phyloP scores from a whole-genome alignment of 1,140 invertebrate species.

The Camponotus vicinus region DNA sequence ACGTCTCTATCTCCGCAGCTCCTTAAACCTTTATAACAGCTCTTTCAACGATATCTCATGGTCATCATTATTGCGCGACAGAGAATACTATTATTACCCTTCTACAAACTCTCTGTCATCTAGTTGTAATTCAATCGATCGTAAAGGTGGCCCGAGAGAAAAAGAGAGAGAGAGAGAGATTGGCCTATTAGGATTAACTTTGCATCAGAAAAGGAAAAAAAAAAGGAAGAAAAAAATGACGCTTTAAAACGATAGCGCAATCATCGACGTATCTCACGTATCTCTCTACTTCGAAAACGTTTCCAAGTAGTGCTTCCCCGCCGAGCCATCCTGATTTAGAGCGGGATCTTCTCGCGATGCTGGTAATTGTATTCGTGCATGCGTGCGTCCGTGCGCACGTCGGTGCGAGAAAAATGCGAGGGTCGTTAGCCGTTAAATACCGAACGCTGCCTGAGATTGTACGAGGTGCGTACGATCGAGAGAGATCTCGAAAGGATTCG shows the following conservation, averaged over 20 bases:
- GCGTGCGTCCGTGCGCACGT: slow-evolving; percentile 4
- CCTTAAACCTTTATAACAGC: slow-evolving; percentile 39
- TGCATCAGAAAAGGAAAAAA: neutral
- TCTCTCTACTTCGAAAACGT: slow-evolving; percentile 2
- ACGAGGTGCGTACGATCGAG: slow-evolving; percentile 58
- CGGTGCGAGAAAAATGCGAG: slow-evolving; percentile 38
- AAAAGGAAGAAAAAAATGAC: neutral
- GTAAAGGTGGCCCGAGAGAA: neutral
- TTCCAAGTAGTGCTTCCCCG: slow-evolving; percentile 15
- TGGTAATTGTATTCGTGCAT: slow-evolving; percentile 44
- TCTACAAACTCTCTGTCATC: slow-evolving; percentile 19
- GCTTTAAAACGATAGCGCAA: neutral
- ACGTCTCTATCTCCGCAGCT: slow-evolving; percentile 36
- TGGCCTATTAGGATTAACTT: slow-evolving; percentile 1
- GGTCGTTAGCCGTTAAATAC: slow-evolving; percentile 51
- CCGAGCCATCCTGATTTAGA: slow-evolving; percentile 22
- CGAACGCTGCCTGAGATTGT: slow-evolving; percentile 55
- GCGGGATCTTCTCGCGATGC: neutral
- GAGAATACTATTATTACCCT: slow-evolving; percentile 53
- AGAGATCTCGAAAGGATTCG: slow-evolving; percentile 41
- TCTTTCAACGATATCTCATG: slow-evolving; percentile 45
- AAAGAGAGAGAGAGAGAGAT: slow-evolving; percentile 11
- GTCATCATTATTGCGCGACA: slow-evolving; percentile 41
- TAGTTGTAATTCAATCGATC: slow-evolving; percentile 20
- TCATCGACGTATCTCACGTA: neutral